Conservation (phyloP, 2,888 invertebrate species). For the Geotrupes spiniger region DNA sequence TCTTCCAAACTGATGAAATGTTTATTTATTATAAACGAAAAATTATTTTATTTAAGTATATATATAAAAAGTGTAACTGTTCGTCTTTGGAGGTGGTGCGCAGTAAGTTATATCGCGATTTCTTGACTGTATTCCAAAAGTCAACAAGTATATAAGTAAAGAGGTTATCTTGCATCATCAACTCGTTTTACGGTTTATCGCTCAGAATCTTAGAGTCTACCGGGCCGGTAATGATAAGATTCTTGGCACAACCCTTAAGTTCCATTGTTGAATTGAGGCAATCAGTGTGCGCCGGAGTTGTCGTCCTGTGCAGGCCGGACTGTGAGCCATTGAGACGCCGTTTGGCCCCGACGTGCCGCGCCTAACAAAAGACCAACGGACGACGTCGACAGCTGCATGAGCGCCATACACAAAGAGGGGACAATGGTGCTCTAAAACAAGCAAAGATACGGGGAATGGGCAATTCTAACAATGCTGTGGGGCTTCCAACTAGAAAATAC, state of each 20-base stretch:
- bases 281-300: slow-evolving; percentile 26
- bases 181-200: slow-evolving; percentile 32
- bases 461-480: too few species aligned
- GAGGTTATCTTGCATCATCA: slow-evolving; percentile 27
- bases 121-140: slow-evolving; percentile 24
- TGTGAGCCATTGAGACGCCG: slow-evolving; percentile 55
- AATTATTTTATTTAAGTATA: too few species aligned
- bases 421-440: neutral
- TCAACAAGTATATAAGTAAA: slow-evolving; percentile 31
- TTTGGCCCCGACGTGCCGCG: slow-evolving; percentile 51
- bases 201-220: slow-evolving; percentile 21
- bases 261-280: slow-evolving; percentile 30
- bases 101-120: neutral
- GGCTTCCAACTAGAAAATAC: too few species aligned
- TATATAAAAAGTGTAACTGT: too few species aligned
- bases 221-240: slow-evolving; percentile 35
- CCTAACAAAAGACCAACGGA: slow-evolving; percentile 28
- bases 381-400: slow-evolving; percentile 4
- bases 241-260: slow-evolving; percentile 38
- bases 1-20: too few species aligned
- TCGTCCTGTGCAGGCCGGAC: slow-evolving; percentile 53
- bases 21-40: too few species aligned
- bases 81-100: too few species aligned
- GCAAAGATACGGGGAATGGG: neutral
- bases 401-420: neutral